phyloP scores from a whole-genome alignment of 2,113 vertebrate species.

The Cephalophus harveyi region DNA sequence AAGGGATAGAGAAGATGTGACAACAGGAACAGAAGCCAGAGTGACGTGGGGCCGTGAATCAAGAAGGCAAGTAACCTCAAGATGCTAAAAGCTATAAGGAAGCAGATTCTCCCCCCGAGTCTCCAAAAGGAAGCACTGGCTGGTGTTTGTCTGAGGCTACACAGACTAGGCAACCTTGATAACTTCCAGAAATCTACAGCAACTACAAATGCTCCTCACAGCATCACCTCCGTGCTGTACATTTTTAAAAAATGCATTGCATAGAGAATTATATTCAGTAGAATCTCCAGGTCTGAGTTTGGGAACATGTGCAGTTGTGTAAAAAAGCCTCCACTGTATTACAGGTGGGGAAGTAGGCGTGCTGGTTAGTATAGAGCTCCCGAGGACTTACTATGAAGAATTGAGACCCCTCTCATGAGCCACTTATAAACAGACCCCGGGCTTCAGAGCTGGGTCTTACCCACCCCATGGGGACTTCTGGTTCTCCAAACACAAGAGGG shows the following conservation, averaged over 20 bases:
- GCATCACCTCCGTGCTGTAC: fast-evolving
- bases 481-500: not conserved
- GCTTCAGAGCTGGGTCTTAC: not conserved
- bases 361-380: not conserved
- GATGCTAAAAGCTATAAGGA: not conserved
- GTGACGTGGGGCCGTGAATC: fast-evolving
- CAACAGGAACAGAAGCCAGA: not conserved
- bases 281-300: not conserved
- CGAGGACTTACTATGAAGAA: not conserved
- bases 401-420: not conserved
- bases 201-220: not conserved
- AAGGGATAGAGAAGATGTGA: not conserved
- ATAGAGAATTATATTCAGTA: not conserved
- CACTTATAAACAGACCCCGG: fast-evolving
- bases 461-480: not conserved
- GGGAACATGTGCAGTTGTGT: not conserved
- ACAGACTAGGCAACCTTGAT: not conserved
- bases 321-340: not conserved
- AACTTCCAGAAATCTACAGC: not conserved
- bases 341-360: not conserved
- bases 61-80: not conserved
- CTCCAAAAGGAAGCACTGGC: not conserved
- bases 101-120: not conserved
- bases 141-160: not conserved
- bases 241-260: not conserved